Base-by-base conservation (phyloP, 2,797 vertebrate genomes). In the Mus caroli region DNA sequence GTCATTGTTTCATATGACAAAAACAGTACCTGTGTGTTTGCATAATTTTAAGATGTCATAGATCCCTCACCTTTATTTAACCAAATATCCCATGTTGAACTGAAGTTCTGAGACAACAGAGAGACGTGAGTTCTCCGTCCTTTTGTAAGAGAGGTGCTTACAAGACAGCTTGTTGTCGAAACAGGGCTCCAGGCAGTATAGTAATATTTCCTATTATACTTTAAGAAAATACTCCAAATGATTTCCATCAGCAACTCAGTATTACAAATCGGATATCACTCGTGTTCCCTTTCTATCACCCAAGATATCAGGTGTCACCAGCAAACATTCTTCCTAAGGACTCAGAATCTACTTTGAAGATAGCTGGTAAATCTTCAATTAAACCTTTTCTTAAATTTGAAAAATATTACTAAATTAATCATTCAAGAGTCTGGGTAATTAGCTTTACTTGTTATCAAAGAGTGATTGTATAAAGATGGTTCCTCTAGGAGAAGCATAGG, bases 401-500 rank as follows among this genome's bases (percentile, higher is more conserved):
- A 7, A 52, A 92, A 73, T 43, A 17, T 22, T 87, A 11, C 4
- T 19, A 20, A 3, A 40, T 8, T 78, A 40, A 26, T 52, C 69
- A 6, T 9, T 26, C 28, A 46, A 40, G 8, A 7, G 1, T 20
- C 71, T 60, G 58, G 14, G 6, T 20, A 86, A 52, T 56, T 79
- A 56, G 20, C n/a, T 8, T 13, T n/a, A 13, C 1, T 2, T n/a
- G 67, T 85, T 78, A 86, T 58, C 34, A 4, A 82, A 12, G 34
- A 75, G 28, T 88, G 24, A 73, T 19, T 26, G 1, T 82, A 12
- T 54, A 92, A 92, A 77, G 34, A 88, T 64, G 2, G 69, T 46
- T 60, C 88, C 85, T 75, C n/a, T 88, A 28, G 3, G 13, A 8
- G 86, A 95, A 91, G 13, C 11, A 12, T 89, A 83, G 88, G 88